These are phyloP conservation scores for Sebastes matsubarae DNA, from an alignment of 2,797 vertebrate species.

Conservation along the genomic window DNA sequence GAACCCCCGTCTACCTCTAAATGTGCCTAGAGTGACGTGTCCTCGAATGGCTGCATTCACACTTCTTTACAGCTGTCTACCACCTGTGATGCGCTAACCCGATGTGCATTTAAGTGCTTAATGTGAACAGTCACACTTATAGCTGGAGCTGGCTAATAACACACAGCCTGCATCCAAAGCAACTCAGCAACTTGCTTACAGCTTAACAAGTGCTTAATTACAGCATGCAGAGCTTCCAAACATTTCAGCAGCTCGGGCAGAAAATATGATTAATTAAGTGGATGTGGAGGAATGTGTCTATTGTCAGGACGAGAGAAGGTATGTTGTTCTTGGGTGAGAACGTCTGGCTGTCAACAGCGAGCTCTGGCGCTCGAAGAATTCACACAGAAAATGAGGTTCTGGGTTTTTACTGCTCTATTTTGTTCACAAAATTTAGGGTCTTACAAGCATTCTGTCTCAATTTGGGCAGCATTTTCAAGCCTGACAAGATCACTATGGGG, in stretches of 20 bases:
- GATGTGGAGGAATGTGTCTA: constrained; percentile 65
- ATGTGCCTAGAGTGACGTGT: neutral
- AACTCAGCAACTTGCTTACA: constrained; percentile 65
- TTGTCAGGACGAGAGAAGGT: constrained; percentile 54
- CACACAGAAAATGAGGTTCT: constrained; percentile 1
- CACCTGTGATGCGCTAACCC: constrained; percentile 30
- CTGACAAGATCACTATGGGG: constrained; percentile 60
- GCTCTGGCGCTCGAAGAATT: constrained; percentile 17
- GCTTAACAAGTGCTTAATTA: constrained; percentile 76
- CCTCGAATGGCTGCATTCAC: neutral
- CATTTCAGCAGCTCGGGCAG: constrained; percentile 70
- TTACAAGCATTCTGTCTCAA: constrained; percentile 65
- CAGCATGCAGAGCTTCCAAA: constrained; percentile 59
- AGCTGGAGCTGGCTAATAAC: constrained; percentile 57
- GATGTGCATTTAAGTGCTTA: neutral
- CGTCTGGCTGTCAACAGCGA: constrained; percentile 36
- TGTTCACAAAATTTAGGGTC: constrained; percentile 54
- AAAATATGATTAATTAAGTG: constrained; percentile 75
- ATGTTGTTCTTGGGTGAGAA: constrained; percentile 54
- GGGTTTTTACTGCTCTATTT: constrained; percentile 39
- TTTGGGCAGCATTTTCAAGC: constrained; percentile 59
- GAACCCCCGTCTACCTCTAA: neutral
- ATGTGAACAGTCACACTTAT: constrained; percentile 32
- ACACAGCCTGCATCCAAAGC: constrained; percentile 40
- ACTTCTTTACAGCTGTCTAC: constrained; percentile 20